Base-by-base conservation (phyloP, 1,140 invertebrate species). In the Pinna nobilis region DNA sequence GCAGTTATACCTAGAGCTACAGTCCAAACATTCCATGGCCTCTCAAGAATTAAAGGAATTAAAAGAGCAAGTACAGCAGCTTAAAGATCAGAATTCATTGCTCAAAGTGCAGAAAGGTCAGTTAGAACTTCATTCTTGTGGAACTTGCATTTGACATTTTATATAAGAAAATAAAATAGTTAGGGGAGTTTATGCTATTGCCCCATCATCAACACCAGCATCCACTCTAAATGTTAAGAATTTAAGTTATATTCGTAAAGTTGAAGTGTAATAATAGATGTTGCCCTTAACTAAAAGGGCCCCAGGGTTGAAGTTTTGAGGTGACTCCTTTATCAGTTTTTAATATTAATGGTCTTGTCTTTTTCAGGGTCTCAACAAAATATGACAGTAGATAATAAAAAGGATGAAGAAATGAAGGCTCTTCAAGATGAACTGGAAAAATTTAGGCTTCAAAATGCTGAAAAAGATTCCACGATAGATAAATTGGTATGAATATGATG, bases 61-160 rank as follows among this genome's bases (percentile, higher is more conserved):
- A 37, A 90, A 91, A 79, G 89, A 92, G 11, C 91, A 93, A 13
- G 92, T 96, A 59, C 92, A 93, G 11, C 93, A 95, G 82, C 89
- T 97, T 13, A 93, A 93, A 82, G 95, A 97, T 89, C 95, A 98
- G 89, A 96, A 96, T 88, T 93, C 95, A 3, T 88, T 97, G 47
- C 88, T 97, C 0, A 95, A 95, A 89, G 95, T 94, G 0, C 94
- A 95, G 64, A 89, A 88, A 84, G 87, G 88, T 85, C 70, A 11
- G 20, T n/a, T 20, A 41, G n/a, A 64, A 44, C 23, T 25, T 44
- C 35, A 11, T 28, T 28, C 25, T 64, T 64, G n/a, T 18, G 4
- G 25, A 55, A 20, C n/a, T 6, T 32, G 6, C 7, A 23, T 5
- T 23, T 32, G 18, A 57, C 4, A 20, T 23, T 23, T 28, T 28